Evolutionary conservation across 1,140 invertebrate genomes (phyloP).

Genomic region (Melitaea cinxia): DNA sequence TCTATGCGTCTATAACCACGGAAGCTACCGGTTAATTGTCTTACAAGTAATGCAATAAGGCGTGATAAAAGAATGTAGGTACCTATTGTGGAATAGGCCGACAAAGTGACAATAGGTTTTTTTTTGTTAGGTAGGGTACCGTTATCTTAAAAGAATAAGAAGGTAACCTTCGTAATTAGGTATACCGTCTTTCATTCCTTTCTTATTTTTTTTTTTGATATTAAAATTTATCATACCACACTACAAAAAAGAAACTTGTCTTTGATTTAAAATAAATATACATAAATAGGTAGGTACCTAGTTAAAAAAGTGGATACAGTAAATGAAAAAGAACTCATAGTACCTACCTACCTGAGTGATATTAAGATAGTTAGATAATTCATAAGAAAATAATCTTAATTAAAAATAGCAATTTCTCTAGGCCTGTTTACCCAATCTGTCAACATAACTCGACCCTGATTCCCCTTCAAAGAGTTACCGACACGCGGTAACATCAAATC

Average conservation of each 20-base stretch:
- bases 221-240: too few relatives aligned
- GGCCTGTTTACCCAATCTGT: neutral
- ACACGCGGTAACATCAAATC: constrained; percentile 21
- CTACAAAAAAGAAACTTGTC: too few relatives aligned
- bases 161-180: neutral
- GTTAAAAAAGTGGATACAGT: too few relatives aligned
- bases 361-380: too few relatives aligned
- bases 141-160: neutral
- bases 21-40: neutral
- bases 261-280: too few relatives aligned
- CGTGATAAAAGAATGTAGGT: neutral
- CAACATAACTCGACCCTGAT: neutral
- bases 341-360: neutral
- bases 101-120: neutral
- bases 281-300: too few relatives aligned
- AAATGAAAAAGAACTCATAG: too few relatives aligned
- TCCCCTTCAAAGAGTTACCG: constrained; percentile 22
- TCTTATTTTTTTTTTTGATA: too few relatives aligned
- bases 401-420: constrained; percentile 1
- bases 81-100: neutral
- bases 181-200: neutral
- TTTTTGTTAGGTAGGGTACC: neutral
- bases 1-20: neutral
- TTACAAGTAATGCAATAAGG: neutral
- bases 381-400: neutral